A percentile compares a stretch with the other conserved stretches of the same genome.
phyloP scores from a whole-genome alignment of 2,797 vertebrate genomes.

The Gambelia wislizenii region DNA sequence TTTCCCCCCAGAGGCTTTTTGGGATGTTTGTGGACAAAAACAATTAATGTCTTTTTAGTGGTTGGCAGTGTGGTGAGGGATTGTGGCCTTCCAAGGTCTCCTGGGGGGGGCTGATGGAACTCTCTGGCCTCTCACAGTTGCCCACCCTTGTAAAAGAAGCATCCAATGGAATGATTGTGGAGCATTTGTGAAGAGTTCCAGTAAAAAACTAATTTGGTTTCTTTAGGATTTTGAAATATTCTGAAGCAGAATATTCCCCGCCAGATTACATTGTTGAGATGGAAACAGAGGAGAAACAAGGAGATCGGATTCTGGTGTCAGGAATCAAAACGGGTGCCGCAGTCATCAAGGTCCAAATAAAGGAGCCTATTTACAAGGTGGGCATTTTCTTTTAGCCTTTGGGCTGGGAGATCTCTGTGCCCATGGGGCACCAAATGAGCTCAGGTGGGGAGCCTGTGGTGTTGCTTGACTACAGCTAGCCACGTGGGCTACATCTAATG shows the following conservation, averaged over 20 bases:
- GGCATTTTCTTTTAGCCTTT: background rate
- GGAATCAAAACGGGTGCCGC: constrained; percentile 75
- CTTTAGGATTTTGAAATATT: constrained; percentile 78
- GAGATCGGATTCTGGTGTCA: constrained; percentile 77
- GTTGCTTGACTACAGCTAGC: too few relatives aligned
- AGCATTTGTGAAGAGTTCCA: background rate
- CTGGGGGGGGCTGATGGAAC: too few relatives aligned
- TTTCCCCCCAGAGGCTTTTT: too few relatives aligned
- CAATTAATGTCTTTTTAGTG: too few relatives aligned
- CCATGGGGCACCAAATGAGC: background rate
- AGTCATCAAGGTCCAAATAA: constrained; percentile 73
- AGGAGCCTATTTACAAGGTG: constrained; percentile 75
- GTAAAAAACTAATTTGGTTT: constrained; percentile 39
- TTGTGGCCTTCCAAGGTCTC: too few relatives aligned
- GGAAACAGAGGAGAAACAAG: constrained; percentile 75
- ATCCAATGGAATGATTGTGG: too few relatives aligned
- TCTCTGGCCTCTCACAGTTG: too few relatives aligned
- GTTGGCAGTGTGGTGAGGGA: too few relatives aligned
- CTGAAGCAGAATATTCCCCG: constrained; percentile 75
- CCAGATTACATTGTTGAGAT: constrained; percentile 73
- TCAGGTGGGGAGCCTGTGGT: too few relatives aligned
- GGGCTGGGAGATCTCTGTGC: background rate
- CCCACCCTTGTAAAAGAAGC: background rate
- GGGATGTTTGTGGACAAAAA: too few relatives aligned
- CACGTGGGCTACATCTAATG: too few relatives aligned